These are phyloP conservation scores for Aurelia aurita DNA, from an alignment of 30 jellyfish, hydroid and myxozoan species.

Conservation along the genomic window DNA sequence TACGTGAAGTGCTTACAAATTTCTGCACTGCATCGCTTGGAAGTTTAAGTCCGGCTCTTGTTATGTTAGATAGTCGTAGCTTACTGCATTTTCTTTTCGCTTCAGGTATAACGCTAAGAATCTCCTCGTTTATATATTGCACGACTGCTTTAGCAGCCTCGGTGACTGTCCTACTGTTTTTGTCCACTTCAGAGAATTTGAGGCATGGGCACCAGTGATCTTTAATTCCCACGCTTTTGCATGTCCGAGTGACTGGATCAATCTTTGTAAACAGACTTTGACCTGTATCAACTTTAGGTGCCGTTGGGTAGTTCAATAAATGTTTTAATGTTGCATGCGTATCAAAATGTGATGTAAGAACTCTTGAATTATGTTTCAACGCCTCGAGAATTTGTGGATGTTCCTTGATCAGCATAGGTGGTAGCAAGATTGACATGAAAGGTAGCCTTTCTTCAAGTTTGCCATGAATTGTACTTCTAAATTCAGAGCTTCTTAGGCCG, in stretches of 20 bases:
- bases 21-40: conserved; percentile 59
- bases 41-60: conserved; percentile 46
- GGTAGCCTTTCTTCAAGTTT: conserved; percentile 90
- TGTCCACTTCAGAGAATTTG: conserved; percentile 24
- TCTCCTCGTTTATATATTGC: conserved; percentile 36
- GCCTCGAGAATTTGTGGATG: conserved; percentile 46
- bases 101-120: conserved; percentile 19
- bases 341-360: conserved; percentile 85
- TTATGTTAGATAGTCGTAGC: conserved; percentile 18
- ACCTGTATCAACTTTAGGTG: conserved; percentile 40
- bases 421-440: conserved; percentile 71
- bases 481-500: conserved; percentile 71
- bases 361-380: conserved; percentile 52
- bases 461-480: conserved; percentile 77
- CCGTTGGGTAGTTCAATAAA: conserved; percentile 50
- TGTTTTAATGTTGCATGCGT: conserved; percentile 77
- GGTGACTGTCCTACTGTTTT: conserved; percentile 10
- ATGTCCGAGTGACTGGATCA: conserved; percentile 51
- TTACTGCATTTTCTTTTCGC: conserved; percentile 28
- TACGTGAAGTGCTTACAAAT: conserved; percentile 27
- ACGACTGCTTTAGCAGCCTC: conserved; percentile 60
- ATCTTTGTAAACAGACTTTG: conserved; percentile 76
- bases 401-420: conserved; percentile 44
- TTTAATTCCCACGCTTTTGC: conserved; percentile 73
- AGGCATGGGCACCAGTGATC: conserved; percentile 93